Conservation (phyloP, 2,888 invertebrate species). For the Pheosia gnoma region DNA sequence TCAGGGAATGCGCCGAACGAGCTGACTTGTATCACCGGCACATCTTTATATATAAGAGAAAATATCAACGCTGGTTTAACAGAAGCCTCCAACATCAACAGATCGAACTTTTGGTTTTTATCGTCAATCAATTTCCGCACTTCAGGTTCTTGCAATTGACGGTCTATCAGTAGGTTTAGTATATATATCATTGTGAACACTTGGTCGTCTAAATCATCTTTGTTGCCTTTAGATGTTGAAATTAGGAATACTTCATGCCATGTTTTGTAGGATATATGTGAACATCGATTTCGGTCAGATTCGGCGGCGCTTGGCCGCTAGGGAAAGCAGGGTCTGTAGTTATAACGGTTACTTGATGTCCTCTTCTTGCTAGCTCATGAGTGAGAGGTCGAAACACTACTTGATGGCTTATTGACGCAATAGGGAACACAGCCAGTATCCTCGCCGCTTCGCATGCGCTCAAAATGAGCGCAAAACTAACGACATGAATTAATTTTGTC, state of each 20-base stretch:
- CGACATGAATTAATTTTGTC: not conserved
- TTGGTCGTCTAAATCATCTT: conserved; percentile 15
- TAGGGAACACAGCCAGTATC: conserved; percentile 60
- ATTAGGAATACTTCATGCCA: conserved; percentile 21
- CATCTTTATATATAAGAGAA: conserved; percentile 40
- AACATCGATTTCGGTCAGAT: conserved; percentile 65
- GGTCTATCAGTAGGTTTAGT: conserved; percentile 25
- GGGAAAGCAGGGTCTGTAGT: conserved; percentile 60
- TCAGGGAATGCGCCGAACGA: conserved; percentile 36
- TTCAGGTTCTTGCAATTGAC: conserved; percentile 29
- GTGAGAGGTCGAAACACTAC: conserved; percentile 58
- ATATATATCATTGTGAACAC: conserved; percentile 16
- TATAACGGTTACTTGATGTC: conserved; percentile 65
- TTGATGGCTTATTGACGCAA: conserved; percentile 70
- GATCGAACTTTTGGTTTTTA: conserved; percentile 38
- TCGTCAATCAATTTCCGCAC: conserved; percentile 40
- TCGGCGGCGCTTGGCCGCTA: conserved; percentile 42
- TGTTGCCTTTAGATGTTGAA: conserved; percentile 12
- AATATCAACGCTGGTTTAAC: conserved; percentile 29
- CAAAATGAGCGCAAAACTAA: not conserved
- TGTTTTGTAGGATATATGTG: conserved; percentile 45
- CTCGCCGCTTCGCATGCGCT: conserved; percentile 38
- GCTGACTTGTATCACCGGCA: conserved; percentile 50
- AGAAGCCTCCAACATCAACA: conserved; percentile 46
- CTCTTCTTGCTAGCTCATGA: conserved; percentile 58